Base-by-base conservation (phyloP, 2,113 vertebrate genomes). In the Dolichotis patagonum region DNA sequence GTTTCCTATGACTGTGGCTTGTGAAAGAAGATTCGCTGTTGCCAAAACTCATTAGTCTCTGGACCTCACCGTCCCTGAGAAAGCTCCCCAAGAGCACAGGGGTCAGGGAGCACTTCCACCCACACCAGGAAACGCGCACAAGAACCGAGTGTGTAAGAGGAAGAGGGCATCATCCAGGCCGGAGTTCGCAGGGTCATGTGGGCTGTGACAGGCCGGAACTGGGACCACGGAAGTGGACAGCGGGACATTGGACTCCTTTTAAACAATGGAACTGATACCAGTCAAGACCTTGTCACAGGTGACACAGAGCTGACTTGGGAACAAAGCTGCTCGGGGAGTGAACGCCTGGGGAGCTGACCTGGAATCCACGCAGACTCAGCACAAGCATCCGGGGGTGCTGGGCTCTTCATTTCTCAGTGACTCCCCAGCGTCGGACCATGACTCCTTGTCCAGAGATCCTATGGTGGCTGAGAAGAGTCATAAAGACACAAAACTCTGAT, bases 151-250 rank as follows among this genome's bases (percentile, higher is more conserved):
- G 1, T 12, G 73, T 65, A 22, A 30, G 65, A 10, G 38, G 67
- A 80, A 73, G 14, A 69, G 4, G 54, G 1, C 19, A 49, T 54
- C 16, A 62, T n/a, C 52, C 24, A 73, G 11, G 20, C 0, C n/a
- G n/a, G n/a, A n/a, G n/a, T n/a, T n/a, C n/a, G n/a, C 2, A 46
- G 46, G 11, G 0, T 43, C 7, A 28, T 1, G 49, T 26, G 32
- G 73, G 20, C 8, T 24, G 17, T 49, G 38, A 13, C 41, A 80
- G 46, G 17, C 28, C 56, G 28, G 49, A 62, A 69, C 82, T 82
- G 58, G 49, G 30, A 75, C 32, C 19, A 22, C 19, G 4, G 5
- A 38, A 28, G 16, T 88, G 32, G 56, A 62, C 0, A 67, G 1
- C 11, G 1, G 49, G 24, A 4, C 5, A 6, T 52, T 62, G 10